Base-by-base conservation (phyloP, 2,888 invertebrate genomes). In the Lasioglossum villosulum region DNA sequence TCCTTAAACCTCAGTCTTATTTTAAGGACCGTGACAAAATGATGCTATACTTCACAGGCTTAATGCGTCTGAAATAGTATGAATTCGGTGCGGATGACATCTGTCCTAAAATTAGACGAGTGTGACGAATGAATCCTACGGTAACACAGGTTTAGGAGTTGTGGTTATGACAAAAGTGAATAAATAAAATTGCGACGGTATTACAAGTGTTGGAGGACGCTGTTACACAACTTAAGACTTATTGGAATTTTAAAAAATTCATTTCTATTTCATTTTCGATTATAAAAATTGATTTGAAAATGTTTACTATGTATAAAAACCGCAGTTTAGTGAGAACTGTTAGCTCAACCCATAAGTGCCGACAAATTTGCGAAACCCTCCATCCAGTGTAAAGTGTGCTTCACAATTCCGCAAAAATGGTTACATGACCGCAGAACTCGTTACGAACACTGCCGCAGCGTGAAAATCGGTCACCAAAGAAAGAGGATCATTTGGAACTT, bases 401-500 rank as follows among this genome's bases (percentile, higher is more conserved):
- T 75, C 14, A 27, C 68, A 73, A 12, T 74, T 68, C 70, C 68
- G 68, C 82, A 78, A 84, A 82, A 78, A 68, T 77, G 77, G 82
- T 84, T 84, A 77, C 74, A 70, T 48, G 68, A 73, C 78, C 75
- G 76, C 59, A 71, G 78, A 82, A 83, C 82, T 86, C 75, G 84
- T 86, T 84, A 80, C 77, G 23, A 56, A 42, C 77, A 66, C 56
- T 80, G 68, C 76, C 34, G 75, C 63, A 68, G 73, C 37, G 68
- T 66, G 71, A 66, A 86, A 83, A 79, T 86, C 76, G 73, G 56
- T 59, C n/a, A 70, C 77, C 56, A 73, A 68, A 56, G 76, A 73
- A 80, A 75, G 78, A 85, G 84, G 83, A 87, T 78, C 63, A 85
- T 88, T 87, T 83, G 81, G 83, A 88, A 75, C 48, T 87, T 78